phyloP scores from a whole-genome alignment of 2,113 vertebrate species.

The Aleadryas rufinucha region DNA sequence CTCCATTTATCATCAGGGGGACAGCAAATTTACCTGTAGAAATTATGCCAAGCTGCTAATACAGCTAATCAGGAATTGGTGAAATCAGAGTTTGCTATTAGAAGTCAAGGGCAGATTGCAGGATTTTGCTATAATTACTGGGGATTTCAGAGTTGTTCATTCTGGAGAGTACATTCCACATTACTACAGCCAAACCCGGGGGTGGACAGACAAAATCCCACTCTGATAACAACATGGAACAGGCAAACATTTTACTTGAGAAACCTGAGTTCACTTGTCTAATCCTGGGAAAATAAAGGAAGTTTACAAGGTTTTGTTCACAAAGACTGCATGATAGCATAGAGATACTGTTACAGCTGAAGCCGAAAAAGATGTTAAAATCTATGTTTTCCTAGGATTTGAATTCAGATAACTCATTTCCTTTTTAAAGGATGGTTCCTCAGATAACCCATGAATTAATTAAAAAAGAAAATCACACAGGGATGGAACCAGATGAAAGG shows the following conservation, averaged over 20 bases:
- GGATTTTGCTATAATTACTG: not conserved
- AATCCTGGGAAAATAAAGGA: not conserved
- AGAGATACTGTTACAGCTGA: not conserved
- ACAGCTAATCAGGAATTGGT: not conserved
- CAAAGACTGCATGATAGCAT: not conserved
- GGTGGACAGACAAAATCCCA: not conserved
- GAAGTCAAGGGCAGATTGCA: not conserved
- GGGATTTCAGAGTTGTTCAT: not conserved
- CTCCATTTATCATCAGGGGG: not conserved
- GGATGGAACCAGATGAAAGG: not conserved
- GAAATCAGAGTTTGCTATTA: not conserved
- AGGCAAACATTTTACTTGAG: not conserved
- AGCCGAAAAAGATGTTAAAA: not conserved
- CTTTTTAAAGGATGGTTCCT: not conserved
- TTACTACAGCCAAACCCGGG: not conserved
- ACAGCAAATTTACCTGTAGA: not conserved
- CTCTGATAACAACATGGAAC: not conserved
- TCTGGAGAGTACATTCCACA: not conserved
- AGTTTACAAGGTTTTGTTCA: not conserved
- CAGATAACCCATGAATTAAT: not conserved
- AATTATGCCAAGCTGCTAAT: not conserved
- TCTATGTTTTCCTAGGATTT: not conserved
- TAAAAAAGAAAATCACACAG: not conserved
- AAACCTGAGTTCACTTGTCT: not conserved
- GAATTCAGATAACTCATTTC: not conserved